Percentiles rank a stretch among this genome's conserved stretches.
Conservation (phyloP, 2,888 invertebrate species). For the Therioaphis trifolii region DNA sequence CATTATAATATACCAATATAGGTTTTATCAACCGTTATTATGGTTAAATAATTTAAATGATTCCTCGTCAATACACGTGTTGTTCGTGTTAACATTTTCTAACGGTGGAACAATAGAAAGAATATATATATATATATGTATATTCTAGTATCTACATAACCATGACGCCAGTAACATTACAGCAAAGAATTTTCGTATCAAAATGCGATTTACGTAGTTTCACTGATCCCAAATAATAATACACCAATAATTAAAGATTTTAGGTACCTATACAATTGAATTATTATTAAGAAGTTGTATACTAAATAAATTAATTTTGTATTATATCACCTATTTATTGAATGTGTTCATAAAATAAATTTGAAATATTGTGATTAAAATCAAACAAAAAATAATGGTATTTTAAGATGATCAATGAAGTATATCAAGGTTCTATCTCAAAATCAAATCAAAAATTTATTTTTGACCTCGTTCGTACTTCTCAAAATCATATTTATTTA, state of each 20-base stretch:
- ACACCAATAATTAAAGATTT: not conserved
- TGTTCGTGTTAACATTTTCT: not conserved
- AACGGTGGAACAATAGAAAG: not conserved
- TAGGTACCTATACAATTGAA: not conserved
- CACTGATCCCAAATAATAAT: not conserved
- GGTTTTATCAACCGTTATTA: conserved; percentile 29
- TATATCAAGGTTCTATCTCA: not conserved
- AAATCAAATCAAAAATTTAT: not conserved
- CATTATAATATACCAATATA: not conserved
- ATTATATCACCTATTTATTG: not conserved
- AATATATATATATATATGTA: too few species aligned
- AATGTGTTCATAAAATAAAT: not conserved
- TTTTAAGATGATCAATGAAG: not conserved
- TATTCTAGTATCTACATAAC: conserved; percentile 28
- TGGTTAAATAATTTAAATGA: not conserved
- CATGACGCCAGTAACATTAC: conserved; percentile 11
- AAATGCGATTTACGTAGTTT: conserved; percentile 11
- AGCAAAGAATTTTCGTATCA: conserved; percentile 14
- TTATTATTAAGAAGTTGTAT: not conserved
- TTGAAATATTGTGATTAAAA: not conserved
- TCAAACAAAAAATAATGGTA: not conserved
- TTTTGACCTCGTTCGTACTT: conserved; percentile 30
- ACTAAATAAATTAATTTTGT: not conserved
- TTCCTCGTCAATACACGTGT: not conserved
- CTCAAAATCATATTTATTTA: conserved; percentile 29